Percentiles rank a stretch among this genome's conserved stretches.
These are phyloP conservation scores for Polymixis lichenea DNA, from an alignment of 2,888 invertebrate genomes.

Conservation along the genomic window DNA sequence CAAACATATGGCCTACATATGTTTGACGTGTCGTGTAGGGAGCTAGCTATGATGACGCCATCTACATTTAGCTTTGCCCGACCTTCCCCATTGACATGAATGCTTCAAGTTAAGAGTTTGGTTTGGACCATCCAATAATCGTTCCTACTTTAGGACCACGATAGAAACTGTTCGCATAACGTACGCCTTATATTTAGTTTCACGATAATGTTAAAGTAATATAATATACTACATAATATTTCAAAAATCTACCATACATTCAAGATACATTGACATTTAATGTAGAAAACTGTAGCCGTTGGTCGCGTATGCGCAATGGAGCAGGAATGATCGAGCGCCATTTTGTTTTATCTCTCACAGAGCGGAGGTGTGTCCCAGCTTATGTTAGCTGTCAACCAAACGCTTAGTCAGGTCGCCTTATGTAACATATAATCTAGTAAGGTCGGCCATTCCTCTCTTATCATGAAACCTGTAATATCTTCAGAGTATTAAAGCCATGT, in stretches of 20 bases:
- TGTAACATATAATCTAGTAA: neutral
- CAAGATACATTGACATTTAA: slow-evolving; percentile 3
- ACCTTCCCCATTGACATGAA: too few species aligned
- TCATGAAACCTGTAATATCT: neutral
- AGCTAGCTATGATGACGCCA: too few species aligned
- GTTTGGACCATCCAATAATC: neutral
- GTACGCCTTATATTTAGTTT: slow-evolving; percentile 19
- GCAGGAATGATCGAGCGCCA: neutral
- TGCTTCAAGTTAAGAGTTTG: too few species aligned
- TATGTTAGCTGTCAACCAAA: neutral
- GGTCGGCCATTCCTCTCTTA: neutral
- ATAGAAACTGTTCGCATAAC: slow-evolving; percentile 22
- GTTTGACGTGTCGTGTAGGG: too few species aligned
- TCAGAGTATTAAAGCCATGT: neutral
- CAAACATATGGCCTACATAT: too few species aligned
- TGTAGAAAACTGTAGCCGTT: slow-evolving; percentile 2
- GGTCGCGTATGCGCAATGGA: neutral
- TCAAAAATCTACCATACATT: slow-evolving; percentile 32
- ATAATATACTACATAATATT: slow-evolving; percentile 5
- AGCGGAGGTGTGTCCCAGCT: neutral
- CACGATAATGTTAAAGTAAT: slow-evolving; percentile 27
- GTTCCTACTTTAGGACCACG: neutral
- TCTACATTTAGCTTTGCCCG: too few species aligned
- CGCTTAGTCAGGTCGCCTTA: neutral
- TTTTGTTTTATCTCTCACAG: neutral